Conservation (phyloP, 1,140 invertebrate species). For the Dolichoris vasculosae region DNA sequence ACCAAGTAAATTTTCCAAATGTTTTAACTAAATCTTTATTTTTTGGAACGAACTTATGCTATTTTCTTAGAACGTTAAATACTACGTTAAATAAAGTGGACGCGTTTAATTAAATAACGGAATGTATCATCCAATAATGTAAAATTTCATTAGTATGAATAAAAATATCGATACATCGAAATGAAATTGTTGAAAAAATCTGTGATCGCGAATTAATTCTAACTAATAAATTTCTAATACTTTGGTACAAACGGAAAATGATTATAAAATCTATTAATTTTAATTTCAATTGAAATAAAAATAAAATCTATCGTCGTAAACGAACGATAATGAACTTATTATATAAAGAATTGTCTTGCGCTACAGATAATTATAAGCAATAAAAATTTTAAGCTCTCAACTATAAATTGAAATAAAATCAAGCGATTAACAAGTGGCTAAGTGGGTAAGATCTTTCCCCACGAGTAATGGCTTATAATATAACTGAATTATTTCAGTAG, state of each 20-base stretch:
- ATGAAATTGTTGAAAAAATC: background rate
- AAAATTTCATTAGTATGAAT: background rate
- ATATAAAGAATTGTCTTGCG: background rate
- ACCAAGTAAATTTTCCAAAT: background rate
- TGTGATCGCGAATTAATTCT: background rate
- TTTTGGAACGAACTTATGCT: background rate
- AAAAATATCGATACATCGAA: background rate
- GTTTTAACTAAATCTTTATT: background rate
- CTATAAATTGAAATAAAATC: background rate
- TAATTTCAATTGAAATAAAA: background rate
- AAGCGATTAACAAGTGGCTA: background rate
- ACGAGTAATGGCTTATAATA: background rate
- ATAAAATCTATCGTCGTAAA: background rate
- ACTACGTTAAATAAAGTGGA: no score
- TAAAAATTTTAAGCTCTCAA: background rate
- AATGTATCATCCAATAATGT: background rate
- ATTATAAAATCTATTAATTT: background rate
- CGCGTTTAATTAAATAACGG: no score
- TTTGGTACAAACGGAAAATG: background rate
- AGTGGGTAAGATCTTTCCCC: no score
- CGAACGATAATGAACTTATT: background rate
- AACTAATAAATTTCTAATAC: background rate
- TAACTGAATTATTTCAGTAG: background rate
- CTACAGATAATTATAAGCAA: background rate
- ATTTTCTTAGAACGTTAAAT: background rate